Conservation (phyloP, 2,888 invertebrate genomes). For the Zeuzera pyrina region DNA sequence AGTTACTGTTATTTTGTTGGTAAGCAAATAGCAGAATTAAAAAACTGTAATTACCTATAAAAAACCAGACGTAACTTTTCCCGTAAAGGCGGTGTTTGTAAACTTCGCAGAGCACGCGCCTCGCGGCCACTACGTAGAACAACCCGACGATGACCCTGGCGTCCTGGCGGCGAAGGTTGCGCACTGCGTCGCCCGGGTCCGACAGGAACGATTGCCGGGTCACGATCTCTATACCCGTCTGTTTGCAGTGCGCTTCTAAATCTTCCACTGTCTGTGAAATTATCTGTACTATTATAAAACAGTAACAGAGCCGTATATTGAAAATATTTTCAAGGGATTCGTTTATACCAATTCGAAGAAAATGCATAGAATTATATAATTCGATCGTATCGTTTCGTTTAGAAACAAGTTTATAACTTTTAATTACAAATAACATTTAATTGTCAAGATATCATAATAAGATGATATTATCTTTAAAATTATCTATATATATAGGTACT, state of each 20-base stretch:
- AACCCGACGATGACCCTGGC: slow-evolving; percentile 98
- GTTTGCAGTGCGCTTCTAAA: slow-evolving; percentile 93
- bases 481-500: too few species aligned
- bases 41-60: slow-evolving; percentile 97
- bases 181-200: slow-evolving; percentile 96
- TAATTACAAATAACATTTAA: too few species aligned
- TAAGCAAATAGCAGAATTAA: too few species aligned
- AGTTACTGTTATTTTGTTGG: too few species aligned
- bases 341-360: neutral
- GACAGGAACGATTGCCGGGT: slow-evolving; percentile 97
- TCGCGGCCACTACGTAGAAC: slow-evolving; percentile 98
- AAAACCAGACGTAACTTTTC: slow-evolving; percentile 98
- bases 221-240: slow-evolving; percentile 94
- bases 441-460: too few species aligned
- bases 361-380: neutral
- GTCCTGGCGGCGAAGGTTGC: slow-evolving; percentile 95
- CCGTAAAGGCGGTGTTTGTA: slow-evolving; percentile 96
- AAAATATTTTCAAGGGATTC: neutral
- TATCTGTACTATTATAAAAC: neutral
- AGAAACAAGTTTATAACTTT: too few species aligned
- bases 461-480: too few species aligned
- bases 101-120: slow-evolving; percentile 96
- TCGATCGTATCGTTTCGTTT: too few species aligned
- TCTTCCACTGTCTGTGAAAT: slow-evolving; percentile 93
- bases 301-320: too few species aligned